phyloP scores from a whole-genome alignment of 1,140 invertebrate species.

The Pseudobourletiella spinata region DNA sequence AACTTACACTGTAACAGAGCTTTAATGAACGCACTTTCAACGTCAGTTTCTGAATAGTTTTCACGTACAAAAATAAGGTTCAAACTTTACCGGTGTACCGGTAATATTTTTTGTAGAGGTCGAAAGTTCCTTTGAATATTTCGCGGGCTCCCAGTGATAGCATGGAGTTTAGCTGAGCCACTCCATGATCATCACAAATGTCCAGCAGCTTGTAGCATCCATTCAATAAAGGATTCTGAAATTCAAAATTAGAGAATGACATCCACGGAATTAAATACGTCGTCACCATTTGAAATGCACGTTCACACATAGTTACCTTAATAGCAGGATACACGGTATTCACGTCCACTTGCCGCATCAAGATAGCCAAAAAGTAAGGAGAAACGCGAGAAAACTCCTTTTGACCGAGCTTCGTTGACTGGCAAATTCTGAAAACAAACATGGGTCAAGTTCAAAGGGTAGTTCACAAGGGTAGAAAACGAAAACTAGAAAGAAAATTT shows the following conservation, averaged over 20 bases:
- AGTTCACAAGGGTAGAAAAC: not conserved
- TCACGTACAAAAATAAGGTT: not conserved
- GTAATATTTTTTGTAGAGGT: conserved; percentile 43
- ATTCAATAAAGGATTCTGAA: conserved; percentile 41
- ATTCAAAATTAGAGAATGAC: no score
- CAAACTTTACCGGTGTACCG: conserved; percentile 44
- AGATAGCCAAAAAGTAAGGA: conserved; percentile 42
- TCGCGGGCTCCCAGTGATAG: conserved; percentile 41
- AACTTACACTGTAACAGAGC: no score
- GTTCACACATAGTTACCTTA: no score
- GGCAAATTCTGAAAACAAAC: conserved; percentile 24
- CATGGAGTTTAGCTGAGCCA: conserved; percentile 41
- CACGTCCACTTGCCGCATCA: conserved; percentile 42
- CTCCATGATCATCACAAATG: conserved; percentile 43
- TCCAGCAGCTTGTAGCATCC: conserved; percentile 41
- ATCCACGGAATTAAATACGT: no score
- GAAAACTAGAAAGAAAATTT: not conserved
- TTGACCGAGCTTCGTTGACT: conserved; percentile 30
- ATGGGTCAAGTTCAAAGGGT: not conserved
- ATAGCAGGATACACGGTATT: conserved; percentile 39
- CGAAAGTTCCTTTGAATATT: conserved; percentile 42
- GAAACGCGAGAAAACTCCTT: conserved; percentile 41
- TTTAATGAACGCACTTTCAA: no score
- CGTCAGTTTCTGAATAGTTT: not conserved
- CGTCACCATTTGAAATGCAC: no score